phyloP scores from a whole-genome alignment of 2,888 invertebrate genomes.

The Spodoptera picta region DNA sequence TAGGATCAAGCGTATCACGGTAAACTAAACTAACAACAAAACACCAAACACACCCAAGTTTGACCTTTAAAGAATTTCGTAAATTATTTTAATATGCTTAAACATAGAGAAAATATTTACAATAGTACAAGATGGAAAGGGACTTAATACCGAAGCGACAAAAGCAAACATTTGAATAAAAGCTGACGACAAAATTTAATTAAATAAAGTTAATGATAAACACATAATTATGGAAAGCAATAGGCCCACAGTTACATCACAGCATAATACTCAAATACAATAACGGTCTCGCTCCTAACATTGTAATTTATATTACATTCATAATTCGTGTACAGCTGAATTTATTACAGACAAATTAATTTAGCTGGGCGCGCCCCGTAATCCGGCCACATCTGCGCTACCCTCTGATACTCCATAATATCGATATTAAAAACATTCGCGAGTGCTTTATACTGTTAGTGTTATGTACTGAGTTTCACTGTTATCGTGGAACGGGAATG shows the following conservation, averaged over 20 bases:
- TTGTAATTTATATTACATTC: slow-evolving; percentile 76
- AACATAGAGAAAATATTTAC: neutral
- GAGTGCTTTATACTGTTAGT: slow-evolving; percentile 36
- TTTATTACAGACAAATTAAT: slow-evolving; percentile 79
- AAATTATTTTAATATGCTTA: slow-evolving; percentile 1
- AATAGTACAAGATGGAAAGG: slow-evolving; percentile 5
- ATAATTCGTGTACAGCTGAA: slow-evolving; percentile 74
- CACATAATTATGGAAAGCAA: slow-evolving; percentile 22
- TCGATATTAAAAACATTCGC: slow-evolving; percentile 67
- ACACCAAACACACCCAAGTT: no score
- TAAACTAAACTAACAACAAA: no score
- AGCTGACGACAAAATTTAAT: slow-evolving; percentile 16
- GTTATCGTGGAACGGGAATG: neutral
- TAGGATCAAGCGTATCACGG: no score
- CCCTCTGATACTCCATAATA: slow-evolving; percentile 58
- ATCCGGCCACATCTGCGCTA: slow-evolving; percentile 72
- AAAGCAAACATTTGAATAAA: slow-evolving; percentile 30
- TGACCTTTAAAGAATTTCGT: no score
- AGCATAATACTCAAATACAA: slow-evolving; percentile 56
- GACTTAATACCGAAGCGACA: slow-evolving; percentile 1
- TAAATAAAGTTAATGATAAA: slow-evolving; percentile 24
- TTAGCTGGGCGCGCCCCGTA: slow-evolving; percentile 66
- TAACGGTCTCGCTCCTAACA: slow-evolving; percentile 55
- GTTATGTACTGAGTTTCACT: slow-evolving; percentile 21
- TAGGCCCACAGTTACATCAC: slow-evolving; percentile 18